Evolutionary conservation across 2,113 vertebrate genomes (phyloP), one percentile per base, ranked within the genome.

Genomic region (Pagrus major): DNA sequence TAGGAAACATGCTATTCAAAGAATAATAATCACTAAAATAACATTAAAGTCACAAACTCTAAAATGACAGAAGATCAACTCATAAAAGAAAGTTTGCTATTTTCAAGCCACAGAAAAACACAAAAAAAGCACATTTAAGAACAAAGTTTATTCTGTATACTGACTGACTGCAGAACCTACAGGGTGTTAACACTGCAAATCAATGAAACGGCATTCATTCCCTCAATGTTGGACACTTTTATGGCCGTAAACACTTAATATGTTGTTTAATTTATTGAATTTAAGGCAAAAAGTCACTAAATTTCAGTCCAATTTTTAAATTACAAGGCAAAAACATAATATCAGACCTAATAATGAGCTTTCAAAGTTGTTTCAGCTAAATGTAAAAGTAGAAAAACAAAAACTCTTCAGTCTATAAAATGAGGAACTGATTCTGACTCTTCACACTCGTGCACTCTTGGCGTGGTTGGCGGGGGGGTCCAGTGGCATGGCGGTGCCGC

Each of bases 391-490:
- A n/a, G n/a, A n/a, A n/a, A n/a, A n/a, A n/a, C n/a, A n/a, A n/a
- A n/a, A n/a, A n/a, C n/a, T n/a, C 9, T 27, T 15, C 47, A 39
- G 63, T 35, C 60, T 54, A 2, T 35, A 1, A 35, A 14, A 33
- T 33, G 31, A 11, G 42, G 55, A 41, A 35, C 51, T 65, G 31
- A 55, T 5, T 15, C 11, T 0, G 0, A n/a, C n/a, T n/a, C 14
- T 55, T 96, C 93, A 99, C 74, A 99, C 97, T 0, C 95, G 95
- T 0, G 95, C 97, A 0, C 96, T 99, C 94, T 98, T 98, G 71
- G 97, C 96, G 0, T 99, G 98, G 80, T 95, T 98, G 0, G 96
- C 96, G 2, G 96, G 81, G 0, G 95, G 94, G 86, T 91, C 88
- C 29, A 76, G 16, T 0, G 89, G 76, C 41, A 51, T 66, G 82